Evolutionary conservation across 2,113 vertebrate genomes (phyloP).

Genomic region (Macquaria australasica): DNA sequence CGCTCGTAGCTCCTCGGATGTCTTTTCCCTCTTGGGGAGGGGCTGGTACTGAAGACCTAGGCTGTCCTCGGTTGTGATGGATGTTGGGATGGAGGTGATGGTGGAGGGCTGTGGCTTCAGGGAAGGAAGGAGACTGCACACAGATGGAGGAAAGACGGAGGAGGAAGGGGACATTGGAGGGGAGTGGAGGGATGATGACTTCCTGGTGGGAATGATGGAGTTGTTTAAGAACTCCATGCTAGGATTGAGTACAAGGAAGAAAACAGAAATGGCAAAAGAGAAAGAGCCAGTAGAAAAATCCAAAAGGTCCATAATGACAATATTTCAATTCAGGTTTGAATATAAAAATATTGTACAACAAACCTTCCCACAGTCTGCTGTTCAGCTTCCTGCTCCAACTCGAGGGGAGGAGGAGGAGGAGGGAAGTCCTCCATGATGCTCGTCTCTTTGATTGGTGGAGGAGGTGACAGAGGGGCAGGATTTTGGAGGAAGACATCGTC

Average conservation of each 20-base stretch:
- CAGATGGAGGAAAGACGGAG: neutral
- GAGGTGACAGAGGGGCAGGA: slow-evolving; percentile 55
- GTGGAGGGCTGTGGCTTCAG: neutral
- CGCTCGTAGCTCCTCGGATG: slow-evolving; percentile 87
- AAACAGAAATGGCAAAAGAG: neutral
- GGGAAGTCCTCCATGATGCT: slow-evolving; percentile 79
- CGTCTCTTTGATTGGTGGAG: slow-evolving; percentile 68
- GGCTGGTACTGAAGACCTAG: slow-evolving; percentile 67
- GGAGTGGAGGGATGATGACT: neutral
- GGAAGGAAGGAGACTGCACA: neutral
- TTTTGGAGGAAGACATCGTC: slow-evolving; percentile 90
- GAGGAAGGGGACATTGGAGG: slow-evolving; percentile 29
- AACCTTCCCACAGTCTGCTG: slow-evolving; percentile 42
- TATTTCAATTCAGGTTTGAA: neutral
- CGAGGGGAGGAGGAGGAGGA: slow-evolving; percentile 57
- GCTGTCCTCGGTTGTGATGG: slow-evolving; percentile 26
- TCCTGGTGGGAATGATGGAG: neutral
- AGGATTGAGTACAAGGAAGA: neutral
- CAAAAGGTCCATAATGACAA: neutral
- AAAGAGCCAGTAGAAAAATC: neutral
- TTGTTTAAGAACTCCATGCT: neutral
- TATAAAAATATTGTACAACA: neutral
- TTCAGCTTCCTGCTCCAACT: slow-evolving; percentile 39
- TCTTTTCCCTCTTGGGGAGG: slow-evolving; percentile 81
- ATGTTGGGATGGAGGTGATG: neutral